Conservation (phyloP, 2,113 vertebrate species). For the Fregetta grallaria region DNA sequence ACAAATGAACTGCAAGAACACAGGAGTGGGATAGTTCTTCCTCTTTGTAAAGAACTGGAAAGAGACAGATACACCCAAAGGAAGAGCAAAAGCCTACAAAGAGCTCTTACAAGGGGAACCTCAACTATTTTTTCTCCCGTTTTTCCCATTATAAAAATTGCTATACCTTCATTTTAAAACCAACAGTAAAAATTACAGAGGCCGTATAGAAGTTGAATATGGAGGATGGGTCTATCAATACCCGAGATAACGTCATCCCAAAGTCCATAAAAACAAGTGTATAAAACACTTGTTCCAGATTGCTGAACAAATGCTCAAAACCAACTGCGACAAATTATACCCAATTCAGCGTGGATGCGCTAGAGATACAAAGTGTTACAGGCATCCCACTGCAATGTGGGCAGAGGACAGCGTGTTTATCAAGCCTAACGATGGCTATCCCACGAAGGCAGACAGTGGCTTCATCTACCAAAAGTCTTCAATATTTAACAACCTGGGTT, state of each 20-base stretch:
- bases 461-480: not conserved
- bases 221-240: not conserved
- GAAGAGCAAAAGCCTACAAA: not conserved
- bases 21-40: not conserved
- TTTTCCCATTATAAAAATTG: not conserved
- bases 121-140: not conserved
- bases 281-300: not conserved
- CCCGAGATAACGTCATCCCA: not conserved
- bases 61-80: not conserved
- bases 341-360: not conserved
- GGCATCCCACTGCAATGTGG: not conserved
- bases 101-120: not conserved
- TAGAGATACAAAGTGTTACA: not conserved
- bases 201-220: not conserved
- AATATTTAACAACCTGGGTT: not conserved
- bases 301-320: not conserved
- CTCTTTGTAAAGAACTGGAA: not conserved
- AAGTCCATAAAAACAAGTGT: not conserved
- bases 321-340: not conserved
- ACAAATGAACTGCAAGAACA: not conserved
- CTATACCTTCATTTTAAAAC: not conserved
- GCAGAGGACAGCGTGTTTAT: not conserved
- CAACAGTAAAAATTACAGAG: not conserved
- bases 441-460: not conserved
- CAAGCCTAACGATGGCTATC: not conserved